These are phyloP conservation scores for Pteronura brasiliensis DNA, from an alignment of 2,113 vertebrate species.

Conservation along the genomic window DNA sequence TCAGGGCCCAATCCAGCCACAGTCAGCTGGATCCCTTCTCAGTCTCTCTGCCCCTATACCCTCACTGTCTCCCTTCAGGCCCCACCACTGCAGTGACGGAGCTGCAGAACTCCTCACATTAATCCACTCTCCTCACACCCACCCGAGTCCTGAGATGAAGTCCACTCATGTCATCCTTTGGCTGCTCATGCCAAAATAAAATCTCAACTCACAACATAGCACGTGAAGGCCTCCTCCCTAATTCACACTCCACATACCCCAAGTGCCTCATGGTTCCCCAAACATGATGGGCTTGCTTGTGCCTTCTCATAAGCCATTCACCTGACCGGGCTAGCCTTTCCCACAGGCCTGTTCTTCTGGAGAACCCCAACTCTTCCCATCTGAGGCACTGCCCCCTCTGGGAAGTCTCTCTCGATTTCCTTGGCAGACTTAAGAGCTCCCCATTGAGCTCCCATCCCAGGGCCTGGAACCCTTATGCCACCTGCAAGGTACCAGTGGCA, in stretches of 20 bases:
- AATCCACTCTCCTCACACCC: background rate
- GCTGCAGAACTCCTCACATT: background rate
- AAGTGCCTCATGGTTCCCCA: background rate
- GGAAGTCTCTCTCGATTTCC: background rate
- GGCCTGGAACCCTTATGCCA: background rate
- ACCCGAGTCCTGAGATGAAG: background rate
- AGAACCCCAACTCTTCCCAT: background rate
- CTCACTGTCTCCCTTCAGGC: background rate
- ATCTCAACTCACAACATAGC: background rate
- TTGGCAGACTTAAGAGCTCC: background rate
- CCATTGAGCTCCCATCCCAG: background rate
- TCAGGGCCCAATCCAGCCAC: background rate
- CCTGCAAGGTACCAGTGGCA: background rate
- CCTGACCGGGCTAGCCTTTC: background rate
- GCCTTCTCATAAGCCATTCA: background rate
- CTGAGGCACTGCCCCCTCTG: background rate
- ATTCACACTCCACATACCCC: background rate
- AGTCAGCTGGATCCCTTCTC: background rate
- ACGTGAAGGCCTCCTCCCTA: background rate
- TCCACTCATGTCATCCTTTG: background rate
- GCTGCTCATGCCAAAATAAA: background rate
- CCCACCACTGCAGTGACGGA: background rate
- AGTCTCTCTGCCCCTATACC: background rate
- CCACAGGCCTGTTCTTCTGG: background rate
- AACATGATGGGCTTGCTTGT: background rate